phyloP scores from a whole-genome alignment of 2,797 vertebrate genomes.

The Anniella stebbinsi region DNA sequence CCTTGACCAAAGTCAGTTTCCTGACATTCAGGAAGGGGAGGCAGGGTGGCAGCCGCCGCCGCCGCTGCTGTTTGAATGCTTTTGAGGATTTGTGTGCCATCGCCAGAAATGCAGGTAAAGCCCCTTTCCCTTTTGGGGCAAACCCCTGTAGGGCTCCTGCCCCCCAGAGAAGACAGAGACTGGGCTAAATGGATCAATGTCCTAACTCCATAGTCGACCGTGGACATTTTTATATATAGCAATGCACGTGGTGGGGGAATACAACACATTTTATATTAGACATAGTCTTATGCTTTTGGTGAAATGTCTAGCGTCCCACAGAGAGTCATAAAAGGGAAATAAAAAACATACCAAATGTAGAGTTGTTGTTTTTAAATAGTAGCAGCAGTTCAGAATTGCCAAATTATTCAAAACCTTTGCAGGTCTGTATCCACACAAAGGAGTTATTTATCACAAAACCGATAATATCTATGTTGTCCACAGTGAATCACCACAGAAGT shows the following conservation, averaged over 20 bases:
- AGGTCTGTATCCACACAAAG: background rate
- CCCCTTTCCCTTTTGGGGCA: no score
- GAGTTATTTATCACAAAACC: background rate
- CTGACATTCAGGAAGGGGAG: no score
- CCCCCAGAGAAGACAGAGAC: background rate
- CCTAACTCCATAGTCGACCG: background rate
- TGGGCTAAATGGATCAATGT: background rate
- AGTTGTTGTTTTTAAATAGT: no score
- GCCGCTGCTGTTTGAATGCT: no score
- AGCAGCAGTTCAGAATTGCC: background rate
- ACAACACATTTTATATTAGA: no score
- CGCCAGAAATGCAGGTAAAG: no score
- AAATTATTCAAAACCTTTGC: background rate
- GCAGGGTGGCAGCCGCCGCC: no score
- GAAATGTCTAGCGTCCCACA: background rate
- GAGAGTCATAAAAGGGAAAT: background rate
- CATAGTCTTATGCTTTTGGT: background rate
- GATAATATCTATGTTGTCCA: background rate
- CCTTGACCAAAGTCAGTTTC: no score
- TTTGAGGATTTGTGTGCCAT: no score
- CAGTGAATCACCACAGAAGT: background rate
- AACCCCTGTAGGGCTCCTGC: no score
- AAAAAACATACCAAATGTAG: background rate
- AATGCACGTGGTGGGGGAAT: background rate
- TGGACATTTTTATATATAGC: background rate